Evolutionary conservation across 2,888 invertebrate genomes (phyloP).

Genomic region (Maniola hyperantus): DNA sequence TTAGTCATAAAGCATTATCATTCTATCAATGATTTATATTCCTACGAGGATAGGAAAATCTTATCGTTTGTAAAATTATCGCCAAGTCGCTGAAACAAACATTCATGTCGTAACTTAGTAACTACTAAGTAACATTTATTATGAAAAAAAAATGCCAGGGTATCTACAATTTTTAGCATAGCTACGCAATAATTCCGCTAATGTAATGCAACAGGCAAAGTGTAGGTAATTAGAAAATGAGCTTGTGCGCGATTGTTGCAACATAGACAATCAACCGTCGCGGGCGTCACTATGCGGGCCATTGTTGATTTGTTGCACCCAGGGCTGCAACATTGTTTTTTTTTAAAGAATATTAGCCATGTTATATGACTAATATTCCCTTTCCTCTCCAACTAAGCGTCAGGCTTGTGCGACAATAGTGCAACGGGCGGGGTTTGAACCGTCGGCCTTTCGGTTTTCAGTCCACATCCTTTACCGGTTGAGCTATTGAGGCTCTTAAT

Average conservation of each 20-base stretch:
- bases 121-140: neutral
- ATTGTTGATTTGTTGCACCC: slow-evolving; percentile 55
- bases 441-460: too few relatives aligned
- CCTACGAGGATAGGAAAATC: too few relatives aligned
- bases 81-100: neutral
- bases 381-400: too few relatives aligned
- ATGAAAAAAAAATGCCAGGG: slow-evolving; percentile 21
- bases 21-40: too few relatives aligned
- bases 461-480: too few relatives aligned
- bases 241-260: slow-evolving; percentile 54
- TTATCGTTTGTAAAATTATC: neutral
- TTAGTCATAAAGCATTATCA: too few relatives aligned
- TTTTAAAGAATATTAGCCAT: too few relatives aligned
- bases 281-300: slow-evolving; percentile 70
- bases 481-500: too few relatives aligned
- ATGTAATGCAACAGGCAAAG: slow-evolving; percentile 64
- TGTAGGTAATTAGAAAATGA: slow-evolving; percentile 66
- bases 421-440: too few relatives aligned
- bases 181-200: slow-evolving; percentile 55
- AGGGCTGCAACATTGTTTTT: too few relatives aligned
- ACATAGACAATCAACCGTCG: slow-evolving; percentile 58
- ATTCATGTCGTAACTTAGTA: neutral
- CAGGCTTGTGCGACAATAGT: too few relatives aligned
- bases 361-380: too few relatives aligned
- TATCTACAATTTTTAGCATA: slow-evolving; percentile 25